Percentiles rank a stretch among this genome's conserved stretches.
These are phyloP conservation scores for Anoncus sp. DNA, from an alignment of 2,888 invertebrate species.

Conservation along the genomic window DNA sequence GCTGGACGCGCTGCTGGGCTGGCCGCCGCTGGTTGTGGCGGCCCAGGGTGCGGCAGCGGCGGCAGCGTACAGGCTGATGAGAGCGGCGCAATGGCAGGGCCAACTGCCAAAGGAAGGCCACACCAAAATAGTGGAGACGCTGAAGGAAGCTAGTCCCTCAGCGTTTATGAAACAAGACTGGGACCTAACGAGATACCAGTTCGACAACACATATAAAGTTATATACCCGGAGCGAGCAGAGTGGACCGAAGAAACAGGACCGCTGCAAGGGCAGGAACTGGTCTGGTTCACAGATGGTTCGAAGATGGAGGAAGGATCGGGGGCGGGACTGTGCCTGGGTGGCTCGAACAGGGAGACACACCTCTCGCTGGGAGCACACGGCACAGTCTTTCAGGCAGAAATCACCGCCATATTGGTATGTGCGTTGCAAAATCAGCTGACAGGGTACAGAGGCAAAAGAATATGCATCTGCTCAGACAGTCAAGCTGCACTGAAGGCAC, in stretches of 20 bases:
- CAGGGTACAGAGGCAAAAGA: slow-evolving; percentile 6
- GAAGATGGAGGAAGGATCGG: slow-evolving; percentile 8
- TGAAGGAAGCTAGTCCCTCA: background rate
- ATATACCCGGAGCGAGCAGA: background rate
- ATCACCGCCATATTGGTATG: slow-evolving; percentile 14
- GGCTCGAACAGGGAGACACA: background rate
- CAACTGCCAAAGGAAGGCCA: slow-evolving; percentile 10
- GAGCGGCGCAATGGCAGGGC: background rate
- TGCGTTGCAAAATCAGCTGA: background rate
- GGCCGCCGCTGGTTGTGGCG: slow-evolving; percentile 32
- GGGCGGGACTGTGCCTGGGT: slow-evolving; percentile 25
- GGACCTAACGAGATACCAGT: background rate
- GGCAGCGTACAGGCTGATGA: slow-evolving; percentile 63
- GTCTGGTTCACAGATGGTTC: slow-evolving; percentile 19
- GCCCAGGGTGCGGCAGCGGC: slow-evolving; percentile 36
- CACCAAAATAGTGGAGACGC: background rate
- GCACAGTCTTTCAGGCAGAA: background rate
- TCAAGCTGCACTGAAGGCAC: slow-evolving; percentile 10
- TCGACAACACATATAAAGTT: background rate
- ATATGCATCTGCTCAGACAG: slow-evolving; percentile 38
- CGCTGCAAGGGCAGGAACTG: slow-evolving; percentile 19
- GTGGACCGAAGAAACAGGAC: background rate
- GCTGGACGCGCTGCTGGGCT: slow-evolving; percentile 40
- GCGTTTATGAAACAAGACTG: background rate
- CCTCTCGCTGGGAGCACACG: slow-evolving; percentile 4